Percentiles rank a stretch among this genome's conserved stretches.
Conservation (phyloP, 1,140 invertebrate species). For the Drosophila tropicalis region DNA sequence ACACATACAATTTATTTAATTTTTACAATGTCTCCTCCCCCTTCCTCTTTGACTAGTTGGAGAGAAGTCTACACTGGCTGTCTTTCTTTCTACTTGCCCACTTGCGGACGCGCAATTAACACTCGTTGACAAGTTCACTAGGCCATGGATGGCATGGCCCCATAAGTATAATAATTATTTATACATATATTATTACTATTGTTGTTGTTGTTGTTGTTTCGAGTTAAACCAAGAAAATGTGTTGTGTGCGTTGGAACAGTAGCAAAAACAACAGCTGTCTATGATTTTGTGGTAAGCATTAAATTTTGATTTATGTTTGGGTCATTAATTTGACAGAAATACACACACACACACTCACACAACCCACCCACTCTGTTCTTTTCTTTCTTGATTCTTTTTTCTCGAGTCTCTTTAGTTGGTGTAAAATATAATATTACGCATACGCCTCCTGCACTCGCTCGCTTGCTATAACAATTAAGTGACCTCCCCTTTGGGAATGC, state of each 20-base stretch:
- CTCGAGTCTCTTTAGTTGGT: background rate
- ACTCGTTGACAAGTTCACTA: conserved; percentile 32
- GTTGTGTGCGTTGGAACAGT: background rate
- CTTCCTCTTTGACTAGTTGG: no score
- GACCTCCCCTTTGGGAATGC: conserved; percentile 5
- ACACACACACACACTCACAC: background rate
- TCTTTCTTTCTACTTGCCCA: background rate
- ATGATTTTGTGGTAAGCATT: conserved; percentile 29
- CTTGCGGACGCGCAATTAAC: conserved; percentile 12
- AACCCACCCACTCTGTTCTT: background rate
- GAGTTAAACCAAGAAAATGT: background rate
- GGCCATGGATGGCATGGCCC: conserved; percentile 14
- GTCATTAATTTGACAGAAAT: conserved; percentile 14
- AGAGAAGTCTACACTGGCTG: background rate
- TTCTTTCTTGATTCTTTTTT: background rate
- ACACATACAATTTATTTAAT: conserved; percentile 1
- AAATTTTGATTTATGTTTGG: conserved; percentile 19
- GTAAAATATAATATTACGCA: conserved; percentile 19
- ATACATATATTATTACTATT: conserved; percentile 16
- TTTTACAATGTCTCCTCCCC: background rate
- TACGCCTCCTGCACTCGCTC: background rate
- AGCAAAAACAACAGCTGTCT: conserved; percentile 1
- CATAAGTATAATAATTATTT: conserved; percentile 13
- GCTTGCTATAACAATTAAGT: conserved; percentile 12
- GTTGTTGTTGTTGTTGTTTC: background rate